Evolutionary conservation across 2,797 vertebrate genomes (phyloP).

Genomic region (Pseudotriccus pelzelni): DNA sequence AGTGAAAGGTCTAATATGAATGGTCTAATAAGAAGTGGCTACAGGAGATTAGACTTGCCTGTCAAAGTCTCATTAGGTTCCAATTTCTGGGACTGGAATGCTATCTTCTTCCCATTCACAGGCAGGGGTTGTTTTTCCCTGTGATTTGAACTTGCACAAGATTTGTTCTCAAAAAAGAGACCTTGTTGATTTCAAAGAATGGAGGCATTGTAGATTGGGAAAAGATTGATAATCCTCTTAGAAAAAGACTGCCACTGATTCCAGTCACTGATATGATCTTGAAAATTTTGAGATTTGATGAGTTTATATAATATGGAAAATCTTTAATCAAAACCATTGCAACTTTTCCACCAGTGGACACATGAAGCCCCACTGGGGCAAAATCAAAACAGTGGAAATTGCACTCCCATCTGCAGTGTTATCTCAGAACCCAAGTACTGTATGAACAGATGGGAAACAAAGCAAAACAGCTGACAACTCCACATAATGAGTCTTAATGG

Average conservation of each 20-base stretch:
- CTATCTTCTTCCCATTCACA: not conserved
- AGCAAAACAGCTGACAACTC: slow-evolving; percentile 41
- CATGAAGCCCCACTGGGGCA: not conserved
- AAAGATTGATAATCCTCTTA: not conserved
- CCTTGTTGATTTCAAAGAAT: not conserved
- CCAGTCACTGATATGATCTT: not conserved
- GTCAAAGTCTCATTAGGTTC: not conserved
- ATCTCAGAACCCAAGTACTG: not conserved
- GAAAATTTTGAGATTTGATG: not conserved
- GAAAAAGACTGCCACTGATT: not conserved
- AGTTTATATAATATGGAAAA: not conserved
- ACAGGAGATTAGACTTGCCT: not conserved
- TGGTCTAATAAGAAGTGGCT: not conserved
- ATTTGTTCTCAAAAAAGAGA: not conserved
- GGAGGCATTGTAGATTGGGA: not conserved
- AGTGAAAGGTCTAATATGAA: not conserved
- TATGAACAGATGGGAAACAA: slow-evolving; percentile 47
- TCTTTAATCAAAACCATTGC: not conserved
- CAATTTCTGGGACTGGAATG: not conserved
- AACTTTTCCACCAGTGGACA: not conserved
- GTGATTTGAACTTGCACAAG: not conserved
- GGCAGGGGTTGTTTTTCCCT: not conserved
- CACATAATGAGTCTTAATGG: slow-evolving; percentile 29
- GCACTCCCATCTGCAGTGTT: not conserved
- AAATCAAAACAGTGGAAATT: slow-evolving; percentile 5